Base-by-base conservation (phyloP, 2,113 vertebrate genomes). In the Eptesicus fuscus region DNA sequence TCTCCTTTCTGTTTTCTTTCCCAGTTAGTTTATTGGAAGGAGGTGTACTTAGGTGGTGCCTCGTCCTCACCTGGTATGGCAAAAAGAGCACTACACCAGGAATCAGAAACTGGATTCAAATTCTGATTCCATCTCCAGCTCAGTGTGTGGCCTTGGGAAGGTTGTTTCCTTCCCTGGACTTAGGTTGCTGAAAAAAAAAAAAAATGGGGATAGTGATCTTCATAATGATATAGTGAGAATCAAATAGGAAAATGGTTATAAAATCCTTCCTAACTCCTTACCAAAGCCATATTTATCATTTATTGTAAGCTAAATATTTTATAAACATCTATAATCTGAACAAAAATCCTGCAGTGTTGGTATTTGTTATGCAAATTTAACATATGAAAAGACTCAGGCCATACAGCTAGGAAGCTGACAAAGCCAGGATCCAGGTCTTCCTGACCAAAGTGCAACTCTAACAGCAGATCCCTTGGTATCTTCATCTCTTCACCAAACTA, bases 1-100 rank as follows among this genome's bases (percentile, higher is more conserved):
- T 87, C 74, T 95, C 47, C 76, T 74, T 73, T 74, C 40, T 82
- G 32, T 93, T 47, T 89, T 76, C 69, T 88, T 83, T 76, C 25
- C 32, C 40, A 12, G 22, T 35, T 77, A 70, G 20, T 12, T 61
- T 83, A 59, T 42, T 40, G 70, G 80, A 7, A 2, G 56, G 23
- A 83, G 16, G 40, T 37, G 37, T 70, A n/a, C 37, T 49, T 23
- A 61, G n/a, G 40, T 61, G 44, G 22, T 37, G 23, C 42, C 35
- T 69, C 69, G 59, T 73, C 25, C 25, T 49, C 8, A 17, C 67
- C 67, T 40, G 37, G 20, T 47, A 6, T 65, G 25, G 37, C 49
- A 77, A 69, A 83, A 88, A 61, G 16, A 76, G 63, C 40, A 17
- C 40, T 44, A n/a, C 37, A 74, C 25, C 28, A 10, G 44, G 25